These are phyloP conservation scores for Reticulitermes speratus DNA, from an alignment of 1,140 invertebrate species.

Conservation along the genomic window DNA sequence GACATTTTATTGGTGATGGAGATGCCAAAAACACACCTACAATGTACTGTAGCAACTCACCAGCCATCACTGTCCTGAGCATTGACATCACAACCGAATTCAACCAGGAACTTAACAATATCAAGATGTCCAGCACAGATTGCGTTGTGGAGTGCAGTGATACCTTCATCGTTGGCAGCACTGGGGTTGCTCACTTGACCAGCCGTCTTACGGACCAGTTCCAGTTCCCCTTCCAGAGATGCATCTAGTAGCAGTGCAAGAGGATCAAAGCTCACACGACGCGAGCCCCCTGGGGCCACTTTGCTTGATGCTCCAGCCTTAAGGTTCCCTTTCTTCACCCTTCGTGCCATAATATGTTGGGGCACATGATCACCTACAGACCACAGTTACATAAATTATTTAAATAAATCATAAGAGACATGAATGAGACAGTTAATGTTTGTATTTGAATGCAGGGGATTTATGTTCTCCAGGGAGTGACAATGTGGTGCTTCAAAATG, in stretches of 20 bases:
- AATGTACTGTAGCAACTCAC: constrained; percentile 51
- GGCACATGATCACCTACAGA: background rate
- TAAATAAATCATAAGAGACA: no score
- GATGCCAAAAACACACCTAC: no score
- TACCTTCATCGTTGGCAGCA: constrained; percentile 94
- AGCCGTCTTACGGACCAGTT: constrained; percentile 93
- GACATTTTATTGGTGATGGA: no score
- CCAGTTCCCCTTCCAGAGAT: constrained; percentile 95
- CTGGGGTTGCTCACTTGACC: constrained; percentile 89
- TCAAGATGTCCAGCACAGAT: constrained; percentile 99
- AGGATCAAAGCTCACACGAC: constrained; percentile 96
- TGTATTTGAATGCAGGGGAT: no score
- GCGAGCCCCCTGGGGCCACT: constrained; percentile 62
- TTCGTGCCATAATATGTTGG: background rate
- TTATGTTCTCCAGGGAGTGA: no score
- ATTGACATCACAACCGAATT: constrained; percentile 98
- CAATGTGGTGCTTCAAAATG: no score
- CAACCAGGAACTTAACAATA: constrained; percentile 97
- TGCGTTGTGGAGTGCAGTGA: constrained; percentile 98
- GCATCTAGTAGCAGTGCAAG: constrained; percentile 94
- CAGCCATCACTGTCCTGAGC: constrained; percentile 97
- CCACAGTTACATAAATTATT: background rate
- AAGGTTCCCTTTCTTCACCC: constrained; percentile 62
- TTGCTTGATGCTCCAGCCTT: constrained; percentile 48
- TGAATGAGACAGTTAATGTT: no score